Evolutionary conservation across 64 coral and sea anemone species (phyloP), one percentile per base, ranked within the genome.

Genomic region (Stichodactyla mertensii): DNA sequence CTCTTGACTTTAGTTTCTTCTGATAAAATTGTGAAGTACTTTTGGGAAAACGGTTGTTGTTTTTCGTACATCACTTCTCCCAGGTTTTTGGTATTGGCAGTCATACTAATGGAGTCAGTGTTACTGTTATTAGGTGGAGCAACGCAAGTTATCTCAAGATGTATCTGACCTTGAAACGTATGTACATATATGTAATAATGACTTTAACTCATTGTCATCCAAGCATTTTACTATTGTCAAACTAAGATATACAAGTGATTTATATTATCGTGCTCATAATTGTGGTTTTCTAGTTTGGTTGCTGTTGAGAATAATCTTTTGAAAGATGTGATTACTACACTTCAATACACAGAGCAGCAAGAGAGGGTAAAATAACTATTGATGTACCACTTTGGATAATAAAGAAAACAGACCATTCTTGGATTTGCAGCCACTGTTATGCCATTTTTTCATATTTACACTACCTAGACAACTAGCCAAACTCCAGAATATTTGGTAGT

Each of bases 141-240:
- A 81, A 55, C 36, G 78, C 10, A 81, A 55, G 20, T 13, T 81
- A 12, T 81, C 78, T 19, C 78, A 81, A 28, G 78, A 81, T 81
- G 78, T 81, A 5, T 55, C 78, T 81, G 78, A 81, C 8, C 16
- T 81, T 19, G 78, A 81, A 81, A 81, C 36, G 78, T 81, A 81
- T 20, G 78, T 81, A 80, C 4, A 24, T 23, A n/a, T 69, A 24
- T 6, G 5, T 69, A 4, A 69, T 23, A 20, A 24, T 16, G 59
- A 16, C 59, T 4, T 61, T 16, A 61, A 5, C 59, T 61, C 14
- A 61, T 61, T 61, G 13, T 61, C 14, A 61, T 15, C 58, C 36
- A 45, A 61, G 10, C 11, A 61, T 61, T 16, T 45, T 45, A 45
- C 3, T 2, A 0, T 45, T 45, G 3, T 45, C 36, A 45, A 45